Base-by-base conservation (phyloP, 2,888 invertebrate species). In the Eilema sororculum region DNA sequence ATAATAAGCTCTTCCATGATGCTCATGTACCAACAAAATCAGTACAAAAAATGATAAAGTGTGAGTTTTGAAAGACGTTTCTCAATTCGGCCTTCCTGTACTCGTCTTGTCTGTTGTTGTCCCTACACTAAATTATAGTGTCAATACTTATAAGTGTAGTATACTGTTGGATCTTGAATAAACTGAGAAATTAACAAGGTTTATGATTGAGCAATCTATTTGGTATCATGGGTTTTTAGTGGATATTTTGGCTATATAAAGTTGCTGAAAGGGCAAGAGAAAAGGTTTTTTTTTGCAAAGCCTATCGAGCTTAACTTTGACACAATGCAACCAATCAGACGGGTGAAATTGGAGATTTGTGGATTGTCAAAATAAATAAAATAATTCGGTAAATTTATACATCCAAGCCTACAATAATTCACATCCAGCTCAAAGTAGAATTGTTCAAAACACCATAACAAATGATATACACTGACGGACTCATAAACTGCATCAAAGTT, bases 21-120 rank as follows among this genome's bases (percentile, higher is more conserved):
- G 37, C 3, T 24, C 28, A 30, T 13, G 70, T 57, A 28, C 64
- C 22, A 24, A 57, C 24, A 22, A 24, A 25, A 25, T 25, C 25
- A 24, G 24, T 58, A 12, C 59, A 46, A 65, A 52, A 68, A 72
- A 65, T 52, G 52, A 74, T 69, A 69, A 72, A 62, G 67, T 65
- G 52, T 60, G n/a, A 59, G 69, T 84, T 80, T 72, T 80, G 76
- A 76, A 78, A 81, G 67, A 33, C 12, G 52, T 83, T 71, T 81
- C 56, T 83, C 69, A 85, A 84, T 20, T 0, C 58, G 75, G 28
- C 60, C 60, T 60, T 28, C 60, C 30, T 30, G 16, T 58, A 16
- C 24, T 20, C 6, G 58, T 25, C 1, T 24, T 6, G 0, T 6
- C n/a, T 52, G 52, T 52, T 52, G 52, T 52, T 52, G 52, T n/a